phyloP scores from a whole-genome alignment of 2,113 vertebrate genomes.

The Larimichthys polyactis region DNA sequence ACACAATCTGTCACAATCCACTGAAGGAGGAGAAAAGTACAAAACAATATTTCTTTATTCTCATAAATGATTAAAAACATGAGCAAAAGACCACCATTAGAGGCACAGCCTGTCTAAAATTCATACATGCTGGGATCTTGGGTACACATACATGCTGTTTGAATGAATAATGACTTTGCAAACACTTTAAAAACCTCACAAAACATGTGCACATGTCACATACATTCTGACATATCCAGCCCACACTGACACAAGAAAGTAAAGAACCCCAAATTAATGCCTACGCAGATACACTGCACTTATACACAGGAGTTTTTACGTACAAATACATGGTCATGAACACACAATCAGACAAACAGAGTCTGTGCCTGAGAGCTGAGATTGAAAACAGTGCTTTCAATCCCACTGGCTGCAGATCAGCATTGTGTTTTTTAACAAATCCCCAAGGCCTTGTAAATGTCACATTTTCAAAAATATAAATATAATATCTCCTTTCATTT shows the following conservation, averaged over 20 bases:
- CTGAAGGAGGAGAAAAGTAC: slow-evolving; percentile 50
- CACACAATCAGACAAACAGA: not conserved
- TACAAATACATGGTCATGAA: not conserved
- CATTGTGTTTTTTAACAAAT: not conserved
- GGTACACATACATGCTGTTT: slow-evolving; percentile 1
- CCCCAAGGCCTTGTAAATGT: too few species aligned
- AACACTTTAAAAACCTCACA: slow-evolving; percentile 28
- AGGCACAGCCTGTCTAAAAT: slow-evolving; percentile 28
- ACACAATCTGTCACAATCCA: slow-evolving; percentile 64
- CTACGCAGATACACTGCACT: not conserved
- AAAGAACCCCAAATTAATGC: not conserved
- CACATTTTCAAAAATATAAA: not conserved
- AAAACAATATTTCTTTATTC: slow-evolving; percentile 51
- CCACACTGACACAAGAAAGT: not conserved
- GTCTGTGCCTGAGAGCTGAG: slow-evolving; percentile 7
- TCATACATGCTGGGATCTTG: slow-evolving; percentile 8
- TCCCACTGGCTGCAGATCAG: slow-evolving; percentile 28
- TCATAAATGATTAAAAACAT: slow-evolving; percentile 46
- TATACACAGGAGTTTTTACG: not conserved
- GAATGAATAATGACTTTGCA: slow-evolving; percentile 47
- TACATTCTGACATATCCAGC: not conserved
- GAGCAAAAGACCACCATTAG: slow-evolving; percentile 13
- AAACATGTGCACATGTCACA: slow-evolving; percentile 25
- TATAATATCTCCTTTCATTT: not conserved
- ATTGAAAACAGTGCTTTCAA: slow-evolving; percentile 21